Percentiles rank a stretch among this genome's conserved stretches.
Evolutionary conservation across 2,888 invertebrate species (phyloP).

Genomic region (Anoncus sp.): DNA sequence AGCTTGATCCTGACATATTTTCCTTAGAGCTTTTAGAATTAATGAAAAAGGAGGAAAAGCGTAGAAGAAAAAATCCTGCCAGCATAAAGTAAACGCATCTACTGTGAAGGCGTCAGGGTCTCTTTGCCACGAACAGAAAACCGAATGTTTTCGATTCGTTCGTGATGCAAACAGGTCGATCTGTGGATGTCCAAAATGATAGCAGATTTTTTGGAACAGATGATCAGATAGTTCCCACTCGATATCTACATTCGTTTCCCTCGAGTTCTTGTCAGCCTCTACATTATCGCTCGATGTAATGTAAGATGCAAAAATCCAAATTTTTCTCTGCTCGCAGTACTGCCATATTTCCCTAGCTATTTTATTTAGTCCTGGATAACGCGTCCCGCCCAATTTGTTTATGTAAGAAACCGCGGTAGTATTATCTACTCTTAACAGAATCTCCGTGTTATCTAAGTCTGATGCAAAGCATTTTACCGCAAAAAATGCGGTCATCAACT

Average conservation of each 20-base stretch:
- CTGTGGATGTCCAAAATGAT: slow-evolving; percentile 21
- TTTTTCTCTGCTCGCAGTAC: slow-evolving; percentile 61
- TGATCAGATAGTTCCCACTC: slow-evolving; percentile 55
- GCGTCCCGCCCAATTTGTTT: too few species aligned
- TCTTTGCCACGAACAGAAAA: too few species aligned
- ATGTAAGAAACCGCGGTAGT: too few species aligned
- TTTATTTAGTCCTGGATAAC: slow-evolving; percentile 43
- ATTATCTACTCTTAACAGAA: too few species aligned
- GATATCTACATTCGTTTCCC: slow-evolving; percentile 46
- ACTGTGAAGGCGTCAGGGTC: slow-evolving; percentile 38
- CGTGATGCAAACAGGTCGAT: slow-evolving; percentile 61
- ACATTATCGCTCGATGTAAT: slow-evolving; percentile 61
- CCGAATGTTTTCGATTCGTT: slow-evolving; percentile 60
- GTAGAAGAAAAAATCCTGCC: slow-evolving; percentile 7
- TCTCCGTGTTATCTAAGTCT: too few species aligned
- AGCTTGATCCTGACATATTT: too few species aligned
- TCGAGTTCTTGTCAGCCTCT: slow-evolving; percentile 67
- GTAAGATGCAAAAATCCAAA: too few species aligned
- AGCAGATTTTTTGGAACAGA: slow-evolving; percentile 33
- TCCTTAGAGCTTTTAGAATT: too few species aligned
- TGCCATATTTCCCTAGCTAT: slow-evolving; percentile 63
- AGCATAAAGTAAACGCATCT: slow-evolving; percentile 60
- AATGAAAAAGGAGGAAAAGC: too few species aligned
- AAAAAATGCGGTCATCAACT: slow-evolving; percentile 53
- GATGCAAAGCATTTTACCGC: slow-evolving; percentile 54